Conservation (phyloP, 2,888 invertebrate genomes). For the Pyrgus malvae region DNA sequence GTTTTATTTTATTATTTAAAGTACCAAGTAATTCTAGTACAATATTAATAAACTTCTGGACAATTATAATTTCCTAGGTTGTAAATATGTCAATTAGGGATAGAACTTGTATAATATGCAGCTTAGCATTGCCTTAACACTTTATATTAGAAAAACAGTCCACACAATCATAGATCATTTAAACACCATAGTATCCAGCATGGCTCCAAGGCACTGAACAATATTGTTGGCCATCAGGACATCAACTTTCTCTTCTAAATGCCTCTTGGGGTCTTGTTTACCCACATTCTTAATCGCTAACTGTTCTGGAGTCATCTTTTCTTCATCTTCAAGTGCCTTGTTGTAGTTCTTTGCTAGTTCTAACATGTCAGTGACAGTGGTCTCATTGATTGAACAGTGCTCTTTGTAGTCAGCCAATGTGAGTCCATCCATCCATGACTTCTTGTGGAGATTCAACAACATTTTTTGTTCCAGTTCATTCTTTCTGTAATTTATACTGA, state of each 20-base stretch:
- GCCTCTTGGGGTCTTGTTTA: slow-evolving; percentile 99
- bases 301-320: slow-evolving; percentile 99
- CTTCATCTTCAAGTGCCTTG: slow-evolving; percentile 98
- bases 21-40: slow-evolving; percentile 57
- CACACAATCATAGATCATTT: slow-evolving; percentile 58
- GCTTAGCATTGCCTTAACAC: slow-evolving; percentile 56
- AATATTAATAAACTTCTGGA: slow-evolving; percentile 27
- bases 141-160: slow-evolving; percentile 43
- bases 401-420: slow-evolving; percentile 95
- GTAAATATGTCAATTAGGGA: slow-evolving; percentile 41
- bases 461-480: slow-evolving; percentile 99
- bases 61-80: slow-evolving; percentile 19
- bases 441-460: slow-evolving; percentile 98
- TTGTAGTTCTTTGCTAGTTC: slow-evolving; percentile 98
- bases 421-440: slow-evolving; percentile 98
- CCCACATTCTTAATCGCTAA: slow-evolving; percentile 99
- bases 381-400: slow-evolving; percentile 96
- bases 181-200: slow-evolving; percentile 89
- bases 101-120: slow-evolving; percentile 54
- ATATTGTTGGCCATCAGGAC: slow-evolving; percentile 98
- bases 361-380: slow-evolving; percentile 97
- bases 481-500: slow-evolving; percentile 99
- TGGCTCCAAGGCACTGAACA: slow-evolving; percentile 98
- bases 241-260: slow-evolving; percentile 99
- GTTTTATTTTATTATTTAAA: slow-evolving; percentile 59